Evolutionary conservation across 2,888 invertebrate species (phyloP).

Genomic region (Drosophila greeni): DNA sequence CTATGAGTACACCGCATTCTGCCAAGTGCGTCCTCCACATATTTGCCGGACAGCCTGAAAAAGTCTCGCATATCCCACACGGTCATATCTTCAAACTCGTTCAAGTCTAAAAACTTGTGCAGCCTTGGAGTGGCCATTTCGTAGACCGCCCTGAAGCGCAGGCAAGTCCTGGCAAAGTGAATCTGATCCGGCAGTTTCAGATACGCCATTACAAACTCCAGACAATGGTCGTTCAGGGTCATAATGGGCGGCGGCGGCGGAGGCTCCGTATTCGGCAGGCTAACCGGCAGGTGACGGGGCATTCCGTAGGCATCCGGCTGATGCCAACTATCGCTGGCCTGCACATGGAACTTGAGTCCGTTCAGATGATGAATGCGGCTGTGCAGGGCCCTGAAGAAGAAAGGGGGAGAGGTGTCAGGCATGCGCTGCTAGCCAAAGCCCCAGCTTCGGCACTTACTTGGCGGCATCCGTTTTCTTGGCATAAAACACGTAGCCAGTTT

Average conservation of each 20-base stretch:
- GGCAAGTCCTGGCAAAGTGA: constrained; percentile 55
- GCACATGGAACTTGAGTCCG: constrained; percentile 30
- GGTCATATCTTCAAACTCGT: constrained; percentile 40
- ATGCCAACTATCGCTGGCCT: constrained; percentile 58
- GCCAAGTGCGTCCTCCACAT: constrained; percentile 26
- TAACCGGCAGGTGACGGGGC: neutral
- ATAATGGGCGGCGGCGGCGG: constrained; percentile 32
- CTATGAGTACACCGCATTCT: neutral
- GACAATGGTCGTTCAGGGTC: constrained; percentile 58
- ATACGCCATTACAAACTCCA: constrained; percentile 43
- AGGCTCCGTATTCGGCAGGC: neutral
- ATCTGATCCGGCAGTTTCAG: constrained; percentile 54
- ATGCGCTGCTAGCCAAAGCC: neutral
- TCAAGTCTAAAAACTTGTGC: constrained; percentile 34
- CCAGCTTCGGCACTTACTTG: constrained; percentile 26
- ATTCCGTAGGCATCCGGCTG: constrained; percentile 48
- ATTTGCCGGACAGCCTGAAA: constrained; percentile 46
- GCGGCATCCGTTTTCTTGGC: constrained; percentile 42
- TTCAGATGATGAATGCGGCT: constrained; percentile 32
- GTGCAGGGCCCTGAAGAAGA: constrained; percentile 19
- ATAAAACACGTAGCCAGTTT: constrained; percentile 39
- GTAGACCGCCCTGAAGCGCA: constrained; percentile 54
- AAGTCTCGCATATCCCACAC: constrained; percentile 61
- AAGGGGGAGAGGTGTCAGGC: neutral
- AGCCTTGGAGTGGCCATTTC: constrained; percentile 26